These are phyloP conservation scores for Drosophila orosa DNA, from an alignment of 1,140 invertebrate species.

Conservation along the genomic window DNA sequence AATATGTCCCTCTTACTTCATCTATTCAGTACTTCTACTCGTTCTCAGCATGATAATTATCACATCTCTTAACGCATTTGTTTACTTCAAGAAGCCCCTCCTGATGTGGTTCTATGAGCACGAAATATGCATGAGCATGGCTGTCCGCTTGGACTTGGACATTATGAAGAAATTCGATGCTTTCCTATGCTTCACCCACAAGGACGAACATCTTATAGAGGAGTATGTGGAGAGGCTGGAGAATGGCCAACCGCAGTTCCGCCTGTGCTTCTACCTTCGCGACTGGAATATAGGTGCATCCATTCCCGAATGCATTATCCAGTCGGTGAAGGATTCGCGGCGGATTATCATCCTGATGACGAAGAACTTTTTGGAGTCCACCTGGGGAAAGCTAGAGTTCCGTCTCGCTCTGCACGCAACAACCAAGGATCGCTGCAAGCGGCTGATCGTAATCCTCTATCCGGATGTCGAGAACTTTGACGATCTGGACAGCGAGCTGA, in stretches of 20 bases:
- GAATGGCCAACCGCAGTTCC: neutral
- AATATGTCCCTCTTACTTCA: neutral
- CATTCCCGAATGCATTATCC: constrained; percentile 23
- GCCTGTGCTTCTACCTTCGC: constrained; percentile 16
- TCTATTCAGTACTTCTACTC: neutral
- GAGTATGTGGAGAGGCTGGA: constrained; percentile 25
- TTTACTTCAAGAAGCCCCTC: constrained; percentile 1
- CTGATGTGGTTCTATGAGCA: too few species aligned
- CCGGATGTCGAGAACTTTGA: constrained; percentile 34
- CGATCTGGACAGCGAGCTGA: constrained; percentile 25
- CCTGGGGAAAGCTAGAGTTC: constrained; percentile 31
- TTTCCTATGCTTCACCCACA: constrained; percentile 18
- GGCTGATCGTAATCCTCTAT: constrained; percentile 31
- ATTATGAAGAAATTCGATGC: constrained; percentile 21
- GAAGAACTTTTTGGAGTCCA: constrained; percentile 25
- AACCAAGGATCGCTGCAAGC: constrained; percentile 27
- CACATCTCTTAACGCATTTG: neutral
- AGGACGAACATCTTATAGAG: constrained; percentile 14
- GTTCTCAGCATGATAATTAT: neutral
- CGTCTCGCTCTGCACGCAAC: constrained; percentile 22
- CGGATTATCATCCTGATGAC: constrained; percentile 36
- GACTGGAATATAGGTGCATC: constrained; percentile 20
- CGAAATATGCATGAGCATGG: too few species aligned
- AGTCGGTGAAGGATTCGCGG: constrained; percentile 14
- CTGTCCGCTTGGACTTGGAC: too few species aligned